Base-by-base conservation (phyloP, 2,797 vertebrate species). In the Sebastes melanostomus region DNA sequence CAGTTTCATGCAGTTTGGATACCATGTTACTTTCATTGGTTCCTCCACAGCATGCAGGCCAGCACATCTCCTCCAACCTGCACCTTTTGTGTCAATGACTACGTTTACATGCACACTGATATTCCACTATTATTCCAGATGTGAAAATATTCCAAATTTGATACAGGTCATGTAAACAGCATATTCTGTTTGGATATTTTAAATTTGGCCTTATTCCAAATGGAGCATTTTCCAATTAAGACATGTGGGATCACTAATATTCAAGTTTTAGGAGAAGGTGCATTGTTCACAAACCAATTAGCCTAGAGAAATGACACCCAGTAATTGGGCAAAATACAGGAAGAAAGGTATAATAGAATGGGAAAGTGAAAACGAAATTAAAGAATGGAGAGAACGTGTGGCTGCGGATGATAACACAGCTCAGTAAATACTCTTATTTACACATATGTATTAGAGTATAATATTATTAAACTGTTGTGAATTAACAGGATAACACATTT, bases 11-110 rank as follows among this genome's bases (percentile, higher is more conserved):
- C 30, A 62, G 62, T 46, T 20, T 67, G 70, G 27, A 32, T 36
- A 14, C 50, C 25, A 38, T 68, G 68, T 69, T 72, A 65, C 38
- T 30, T 67, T 79, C 32, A 67, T 12, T 38, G 55, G 52, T 63
- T 60, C 59, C 20, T 52, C 12, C 13, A n/a, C 65, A 29, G 25
- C 38, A 42, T 42, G 38, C 3, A 27, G n/a, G n/a, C 52, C 52
- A 0, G 52, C 34, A 25, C n/a, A 38, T 16, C 22, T 0, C 0
- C 34, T 65, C 62, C 32, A 0, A 63, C 3, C n/a, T 16, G 34
- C 32, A 38, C 13, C 61, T 16, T 3, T 9, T 22, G n/a, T 62
- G 12, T 62, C 11, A 62, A 54, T 22, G 52, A 54, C 20, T 22
- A 54, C 10, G 4, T 54, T 54, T 10, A 2, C 20, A 52, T 52